phyloP scores from a whole-genome alignment of 53 echinoderm and acorn worm genomes.

The Echinometra lucunter region DNA sequence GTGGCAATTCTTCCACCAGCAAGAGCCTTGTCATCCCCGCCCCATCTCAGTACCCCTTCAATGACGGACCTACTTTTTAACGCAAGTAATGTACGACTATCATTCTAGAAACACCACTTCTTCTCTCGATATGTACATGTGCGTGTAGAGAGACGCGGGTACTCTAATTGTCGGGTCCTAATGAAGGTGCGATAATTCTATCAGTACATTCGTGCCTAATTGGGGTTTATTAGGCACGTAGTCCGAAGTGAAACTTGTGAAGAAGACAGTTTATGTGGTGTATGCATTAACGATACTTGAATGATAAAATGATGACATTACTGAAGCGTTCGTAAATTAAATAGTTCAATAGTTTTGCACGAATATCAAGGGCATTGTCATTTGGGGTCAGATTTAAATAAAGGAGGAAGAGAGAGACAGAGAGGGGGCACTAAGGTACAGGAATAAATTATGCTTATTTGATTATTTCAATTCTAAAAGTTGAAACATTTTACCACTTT shows the following conservation, averaged over 20 bases:
- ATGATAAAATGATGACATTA: not conserved
- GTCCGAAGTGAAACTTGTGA: not conserved
- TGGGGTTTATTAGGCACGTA: not conserved
- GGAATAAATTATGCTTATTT: no score
- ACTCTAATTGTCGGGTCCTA: not conserved
- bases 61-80: no score
- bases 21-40: no score
- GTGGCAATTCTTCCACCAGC: no score
- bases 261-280: not conserved
- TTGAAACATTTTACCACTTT: no score
- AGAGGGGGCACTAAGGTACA: no score
- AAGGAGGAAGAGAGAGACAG: no score
- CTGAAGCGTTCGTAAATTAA: not conserved
- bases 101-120: not conserved
- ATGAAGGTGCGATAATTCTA: not conserved
- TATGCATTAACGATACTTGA: no score
- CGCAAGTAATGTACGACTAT: not conserved
- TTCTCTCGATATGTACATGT: not conserved
- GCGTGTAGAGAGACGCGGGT: not conserved
- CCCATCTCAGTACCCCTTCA: no score
- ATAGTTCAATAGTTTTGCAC: not conserved
- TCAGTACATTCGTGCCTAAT: conserved; percentile 31
- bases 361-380: not conserved
- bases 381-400: not conserved
- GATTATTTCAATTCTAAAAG: no score